phyloP scores from a whole-genome alignment of 1,140 invertebrate genomes.

The Sycobia sp. region DNA sequence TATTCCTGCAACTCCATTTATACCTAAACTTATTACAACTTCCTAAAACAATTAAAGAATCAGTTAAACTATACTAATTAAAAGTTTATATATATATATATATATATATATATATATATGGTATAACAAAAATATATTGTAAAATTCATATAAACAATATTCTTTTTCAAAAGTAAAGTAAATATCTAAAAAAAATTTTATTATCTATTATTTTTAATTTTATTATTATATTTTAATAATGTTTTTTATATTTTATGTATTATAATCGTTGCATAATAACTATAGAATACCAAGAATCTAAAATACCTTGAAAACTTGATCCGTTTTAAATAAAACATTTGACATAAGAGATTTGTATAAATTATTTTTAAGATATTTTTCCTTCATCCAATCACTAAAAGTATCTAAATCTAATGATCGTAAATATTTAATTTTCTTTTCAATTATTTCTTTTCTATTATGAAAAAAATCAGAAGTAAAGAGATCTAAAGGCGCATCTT shows the following conservation, averaged over 20 bases:
- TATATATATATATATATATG: too few relatives aligned
- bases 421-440: slow-evolving; percentile 62
- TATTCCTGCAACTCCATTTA: slow-evolving; percentile 63
- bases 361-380: slow-evolving; percentile 54
- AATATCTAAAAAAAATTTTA: too few relatives aligned
- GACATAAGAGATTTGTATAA: slow-evolving; percentile 59
- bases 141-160: background rate
- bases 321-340: slow-evolving; percentile 61
- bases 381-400: slow-evolving; percentile 51
- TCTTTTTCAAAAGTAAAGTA: too few relatives aligned
- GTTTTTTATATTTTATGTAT: background rate
- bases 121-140: slow-evolving; percentile 31
- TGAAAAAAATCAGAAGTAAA: slow-evolving; percentile 68
- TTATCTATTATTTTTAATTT: too few relatives aligned
- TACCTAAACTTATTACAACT: slow-evolving; percentile 66
- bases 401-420: slow-evolving; percentile 49
- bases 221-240: slow-evolving; percentile 3
- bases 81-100: too few relatives aligned
- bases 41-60: slow-evolving; percentile 57
- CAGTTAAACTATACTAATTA: too few relatives aligned
- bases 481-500: slow-evolving; percentile 73
- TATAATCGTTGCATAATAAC: too few relatives aligned
- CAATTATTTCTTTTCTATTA: slow-evolving; percentile 66
- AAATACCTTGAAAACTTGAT: slow-evolving; percentile 61
- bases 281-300: too few relatives aligned